Percentiles rank a stretch among this genome's conserved stretches.
These are phyloP conservation scores for Macrobrachium nipponense DNA, from an alignment of 1,140 invertebrate species.

Conservation along the genomic window DNA sequence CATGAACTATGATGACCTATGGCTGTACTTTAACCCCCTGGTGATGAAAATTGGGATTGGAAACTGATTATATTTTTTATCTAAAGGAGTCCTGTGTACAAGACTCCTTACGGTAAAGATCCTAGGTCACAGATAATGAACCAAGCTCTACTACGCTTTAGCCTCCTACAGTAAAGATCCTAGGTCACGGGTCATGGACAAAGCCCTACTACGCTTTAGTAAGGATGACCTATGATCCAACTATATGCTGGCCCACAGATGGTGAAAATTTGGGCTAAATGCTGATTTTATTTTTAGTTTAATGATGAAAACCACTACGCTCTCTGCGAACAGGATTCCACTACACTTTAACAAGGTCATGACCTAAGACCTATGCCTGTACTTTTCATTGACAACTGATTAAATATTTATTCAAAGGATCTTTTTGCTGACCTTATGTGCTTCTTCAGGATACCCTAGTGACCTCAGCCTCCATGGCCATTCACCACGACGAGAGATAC, in stretches of 20 bases:
- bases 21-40: neutral
- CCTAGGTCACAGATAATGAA: too few species aligned
- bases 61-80: too few species aligned
- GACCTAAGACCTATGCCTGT: neutral
- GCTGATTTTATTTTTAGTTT: too few species aligned
- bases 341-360: too few species aligned
- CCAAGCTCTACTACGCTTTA: neutral
- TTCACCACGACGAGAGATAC: conserved; percentile 17
- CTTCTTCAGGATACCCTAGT: neutral
- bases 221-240: neutral
- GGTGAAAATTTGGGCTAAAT: too few species aligned
- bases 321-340: conserved; percentile 73
- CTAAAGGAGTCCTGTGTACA: conserved; percentile 69
- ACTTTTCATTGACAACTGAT: neutral
- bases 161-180: conserved; percentile 77
- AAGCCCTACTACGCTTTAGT: neutral
- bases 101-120: conserved; percentile 76
- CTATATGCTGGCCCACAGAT: neutral
- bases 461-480: neutral
- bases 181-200: too few species aligned
- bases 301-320: too few species aligned
- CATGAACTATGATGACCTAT: neutral
- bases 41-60: too few species aligned
- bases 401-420: too few species aligned
- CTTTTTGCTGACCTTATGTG: neutral